Percentiles rank a stretch among this genome's conserved stretches.
Conservation (phyloP, 2,888 invertebrate species). For the Sthenelais limicola region DNA sequence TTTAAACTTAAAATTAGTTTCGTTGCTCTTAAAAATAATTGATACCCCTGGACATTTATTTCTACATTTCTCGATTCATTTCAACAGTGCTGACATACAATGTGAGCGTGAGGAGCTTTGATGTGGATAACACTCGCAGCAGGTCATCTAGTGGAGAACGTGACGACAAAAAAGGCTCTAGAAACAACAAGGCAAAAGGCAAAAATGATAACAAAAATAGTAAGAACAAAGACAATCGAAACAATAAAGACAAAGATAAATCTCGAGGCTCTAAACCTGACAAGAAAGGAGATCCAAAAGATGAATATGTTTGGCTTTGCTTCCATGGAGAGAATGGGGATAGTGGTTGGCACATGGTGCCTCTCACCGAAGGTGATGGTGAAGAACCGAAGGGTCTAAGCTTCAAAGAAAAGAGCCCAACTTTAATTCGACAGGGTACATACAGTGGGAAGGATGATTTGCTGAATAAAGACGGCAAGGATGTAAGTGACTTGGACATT, state of each 20-base stretch:
- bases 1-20: too few species aligned
- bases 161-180: neutral
- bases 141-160: too few species aligned
- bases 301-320: neutral
- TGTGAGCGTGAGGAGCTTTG: conserved; percentile 3
- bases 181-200: neutral
- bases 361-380: neutral
- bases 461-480: too few species aligned
- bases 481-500: too few species aligned
- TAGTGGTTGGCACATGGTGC: conserved; percentile 27
- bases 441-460: too few species aligned
- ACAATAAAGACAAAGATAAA: neutral
- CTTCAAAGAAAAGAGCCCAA: too few species aligned
- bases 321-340: conserved; percentile 13
- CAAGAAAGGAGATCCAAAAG: neutral
- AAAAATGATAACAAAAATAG: neutral
- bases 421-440: too few species aligned
- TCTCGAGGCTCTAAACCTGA: neutral
- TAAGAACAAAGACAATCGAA: neutral
- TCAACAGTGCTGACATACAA: conserved; percentile 25
- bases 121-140: too few species aligned
- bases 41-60: too few species aligned
- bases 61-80: too few species aligned
- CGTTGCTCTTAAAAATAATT: too few species aligned
- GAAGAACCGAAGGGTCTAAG: too few species aligned